These are phyloP conservation scores for Plecturocebus donacophilus DNA, from an alignment of 2,113 vertebrate genomes.

Conservation along the genomic window DNA sequence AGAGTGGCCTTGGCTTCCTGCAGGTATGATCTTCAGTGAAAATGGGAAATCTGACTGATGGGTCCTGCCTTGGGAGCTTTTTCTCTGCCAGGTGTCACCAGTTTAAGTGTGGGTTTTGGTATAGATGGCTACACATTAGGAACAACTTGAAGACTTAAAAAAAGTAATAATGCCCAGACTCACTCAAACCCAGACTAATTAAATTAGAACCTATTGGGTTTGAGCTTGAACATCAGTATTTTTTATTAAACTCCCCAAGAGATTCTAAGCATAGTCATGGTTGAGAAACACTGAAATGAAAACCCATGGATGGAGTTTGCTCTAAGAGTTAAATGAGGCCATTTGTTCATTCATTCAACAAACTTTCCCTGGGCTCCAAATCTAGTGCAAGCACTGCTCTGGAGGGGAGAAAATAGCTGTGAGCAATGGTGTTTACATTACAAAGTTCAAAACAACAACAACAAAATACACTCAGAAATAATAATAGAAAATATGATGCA, in stretches of 20 bases:
- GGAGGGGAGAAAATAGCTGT: neutral
- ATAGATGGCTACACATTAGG: neutral
- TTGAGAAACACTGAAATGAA: neutral
- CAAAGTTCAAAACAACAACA: neutral
- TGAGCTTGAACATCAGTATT: neutral
- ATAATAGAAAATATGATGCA: neutral
- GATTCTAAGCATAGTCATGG: no score
- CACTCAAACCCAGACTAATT: neutral
- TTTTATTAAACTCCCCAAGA: neutral
- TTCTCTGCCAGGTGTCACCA: neutral
- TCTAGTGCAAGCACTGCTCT: neutral
- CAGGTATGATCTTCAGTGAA: conserved; percentile 33
- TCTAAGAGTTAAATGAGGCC: neutral
- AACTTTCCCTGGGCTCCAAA: neutral
- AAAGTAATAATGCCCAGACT: neutral
- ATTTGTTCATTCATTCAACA: neutral
- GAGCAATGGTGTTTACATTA: neutral
- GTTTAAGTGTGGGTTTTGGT: neutral
- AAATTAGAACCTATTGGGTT: neutral
- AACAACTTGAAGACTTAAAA: neutral
- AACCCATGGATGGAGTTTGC: neutral
- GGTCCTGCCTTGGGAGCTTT: neutral
- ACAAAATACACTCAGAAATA: neutral
- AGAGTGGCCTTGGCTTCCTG: neutral
- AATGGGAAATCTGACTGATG: neutral